Conservation (phyloP, 2,888 invertebrate genomes). For the Argyresthia goedartella region DNA sequence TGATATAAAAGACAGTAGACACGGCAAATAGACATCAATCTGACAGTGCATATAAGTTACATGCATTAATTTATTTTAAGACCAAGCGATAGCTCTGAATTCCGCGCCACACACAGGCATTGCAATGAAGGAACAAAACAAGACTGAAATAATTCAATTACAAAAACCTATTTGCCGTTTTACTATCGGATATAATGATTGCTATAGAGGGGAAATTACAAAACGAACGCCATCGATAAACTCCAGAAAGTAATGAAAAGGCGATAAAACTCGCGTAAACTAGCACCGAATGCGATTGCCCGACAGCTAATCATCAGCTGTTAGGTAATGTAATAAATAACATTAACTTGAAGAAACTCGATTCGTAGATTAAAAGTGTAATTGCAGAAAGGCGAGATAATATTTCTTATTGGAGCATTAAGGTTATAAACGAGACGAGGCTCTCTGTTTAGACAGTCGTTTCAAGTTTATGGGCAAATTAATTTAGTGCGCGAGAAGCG, state of each 20-base stretch:
- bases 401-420: conserved; percentile 43
- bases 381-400: conserved; percentile 24
- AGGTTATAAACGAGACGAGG: conserved; percentile 53
- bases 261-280: background rate
- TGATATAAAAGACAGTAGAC: conserved; percentile 42
- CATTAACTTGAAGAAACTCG: conserved; percentile 5
- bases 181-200: too few relatives aligned
- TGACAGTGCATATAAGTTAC: conserved; percentile 14
- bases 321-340: background rate
- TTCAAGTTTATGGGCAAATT: conserved; percentile 54
- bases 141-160: background rate
- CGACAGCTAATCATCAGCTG: conserved; percentile 1
- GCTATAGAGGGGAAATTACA: background rate
- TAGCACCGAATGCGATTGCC: background rate
- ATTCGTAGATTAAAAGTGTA: conserved; percentile 29
- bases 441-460: conserved; percentile 64
- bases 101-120: background rate
- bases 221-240: background rate
- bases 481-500: conserved; percentile 52
- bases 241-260: background rate
- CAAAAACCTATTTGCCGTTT: too few relatives aligned
- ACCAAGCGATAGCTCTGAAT: too few relatives aligned
- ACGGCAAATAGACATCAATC: conserved; percentile 36
- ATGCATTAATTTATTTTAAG: background rate
- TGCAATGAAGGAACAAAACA: background rate